phyloP scores from a whole-genome alignment of 2,888 invertebrate species.

The Lithophane ornitopus region DNA sequence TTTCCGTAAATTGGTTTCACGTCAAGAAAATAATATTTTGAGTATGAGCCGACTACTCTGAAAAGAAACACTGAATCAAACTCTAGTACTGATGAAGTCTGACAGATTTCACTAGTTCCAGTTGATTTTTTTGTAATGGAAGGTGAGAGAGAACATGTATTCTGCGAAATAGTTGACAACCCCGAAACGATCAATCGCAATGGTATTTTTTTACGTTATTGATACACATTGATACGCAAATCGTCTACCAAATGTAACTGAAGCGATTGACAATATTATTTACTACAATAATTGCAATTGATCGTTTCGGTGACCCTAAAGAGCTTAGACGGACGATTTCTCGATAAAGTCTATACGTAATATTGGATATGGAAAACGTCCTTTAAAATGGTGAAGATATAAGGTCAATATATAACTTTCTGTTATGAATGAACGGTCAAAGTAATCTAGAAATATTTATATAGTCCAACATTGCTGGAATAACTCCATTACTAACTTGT shows the following conservation, averaged over 20 bases:
- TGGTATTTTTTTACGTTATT: too few relatives aligned
- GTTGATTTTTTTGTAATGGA: conserved; percentile 2
- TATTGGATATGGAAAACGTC: background rate
- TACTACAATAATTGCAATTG: too few relatives aligned
- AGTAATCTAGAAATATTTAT: background rate
- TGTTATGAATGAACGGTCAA: background rate
- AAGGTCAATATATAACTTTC: background rate
- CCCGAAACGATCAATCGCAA: too few relatives aligned
- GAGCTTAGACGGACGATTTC: background rate
- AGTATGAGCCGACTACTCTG: background rate
- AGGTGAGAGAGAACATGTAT: background rate
- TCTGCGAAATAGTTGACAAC: background rate
- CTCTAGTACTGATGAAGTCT: background rate
- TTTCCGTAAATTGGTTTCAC: background rate
- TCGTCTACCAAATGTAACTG: too few relatives aligned
- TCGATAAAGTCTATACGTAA: background rate
- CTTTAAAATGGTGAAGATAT: background rate
- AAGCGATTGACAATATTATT: too few relatives aligned
- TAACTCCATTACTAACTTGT: background rate
- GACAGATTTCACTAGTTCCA: background rate
- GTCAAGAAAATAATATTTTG: background rate
- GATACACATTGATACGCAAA: too few relatives aligned
- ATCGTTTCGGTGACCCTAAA: background rate
- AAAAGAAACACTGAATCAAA: background rate
- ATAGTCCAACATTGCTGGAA: background rate